Conservation (phyloP, 2,113 vertebrate genomes). For the Prunella fulvescens region DNA sequence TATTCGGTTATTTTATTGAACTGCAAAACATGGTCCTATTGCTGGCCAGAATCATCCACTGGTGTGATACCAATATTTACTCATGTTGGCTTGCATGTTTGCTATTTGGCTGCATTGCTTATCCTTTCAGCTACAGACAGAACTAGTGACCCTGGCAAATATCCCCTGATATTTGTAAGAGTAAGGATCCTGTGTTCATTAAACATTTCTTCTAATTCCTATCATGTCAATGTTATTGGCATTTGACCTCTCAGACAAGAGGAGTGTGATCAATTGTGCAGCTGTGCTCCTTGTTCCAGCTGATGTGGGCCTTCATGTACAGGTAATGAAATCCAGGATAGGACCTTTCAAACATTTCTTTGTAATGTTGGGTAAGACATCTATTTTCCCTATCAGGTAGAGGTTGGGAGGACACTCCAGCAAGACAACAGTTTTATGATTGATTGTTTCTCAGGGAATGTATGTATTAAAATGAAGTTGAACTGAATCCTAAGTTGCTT, state of each 20-base stretch:
- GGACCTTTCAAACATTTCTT: not conserved
- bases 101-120: not conserved
- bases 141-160: not conserved
- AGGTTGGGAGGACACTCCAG: not conserved
- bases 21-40: not conserved
- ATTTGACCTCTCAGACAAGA: not conserved
- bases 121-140: not conserved
- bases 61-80: not conserved
- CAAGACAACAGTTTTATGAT: fast-evolving
- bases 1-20: not conserved
- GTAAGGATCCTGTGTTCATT: not conserved
- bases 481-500: not conserved
- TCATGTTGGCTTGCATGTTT: not conserved
- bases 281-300: not conserved
- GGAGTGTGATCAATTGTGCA: not conserved
- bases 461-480: not conserved
- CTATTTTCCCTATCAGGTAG: not conserved
- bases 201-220: not conserved
- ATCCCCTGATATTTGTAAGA: not conserved
- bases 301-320: not conserved
- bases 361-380: not conserved
- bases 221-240: not conserved
- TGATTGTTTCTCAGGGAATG: not conserved
- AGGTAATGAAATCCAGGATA: not conserved
- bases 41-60: not conserved